Base-by-base conservation (phyloP, 2,888 invertebrate genomes). In the Nomada ferruginata region DNA sequence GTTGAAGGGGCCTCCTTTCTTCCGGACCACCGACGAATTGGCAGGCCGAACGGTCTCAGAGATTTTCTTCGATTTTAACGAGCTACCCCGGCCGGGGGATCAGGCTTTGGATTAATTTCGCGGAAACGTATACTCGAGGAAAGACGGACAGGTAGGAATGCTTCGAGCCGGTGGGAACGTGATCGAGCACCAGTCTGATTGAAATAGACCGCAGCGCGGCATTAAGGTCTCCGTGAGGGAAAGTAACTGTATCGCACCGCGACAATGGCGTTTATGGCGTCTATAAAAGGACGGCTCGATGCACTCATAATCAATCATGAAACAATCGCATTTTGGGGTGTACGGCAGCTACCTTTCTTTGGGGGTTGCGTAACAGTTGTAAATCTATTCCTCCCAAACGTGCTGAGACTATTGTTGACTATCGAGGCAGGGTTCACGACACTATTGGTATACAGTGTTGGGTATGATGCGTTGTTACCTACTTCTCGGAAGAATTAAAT, bases 1-100 rank as follows among this genome's bases (percentile, higher is more conserved):
- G 70, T 74, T 70, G 36, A 69, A 66, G n/a, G 29, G 71, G 60
- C 50, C 66, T n/a, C 50, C 60, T 70, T 60, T 50, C 23, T 11
- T 15, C 3, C 13, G 61, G 66, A 78, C 73, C 72, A 66, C 53
- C 70, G 70, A 66, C 26, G 60, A 13, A 44, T 15, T 59, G 36
- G 26, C n/a, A 0, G 0, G 7, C 7, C 7, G 29, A 29, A 29
- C 29, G 36, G 36, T 1, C 36, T 5, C 7, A 7, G 36, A 36
- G 36, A 36, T 36, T 36, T 36, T 5, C 36, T 7, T 36, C 7
- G 36, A 36, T 36, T 36, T 36, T 36, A 36, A 36, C 36, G 36
- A 36, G 36, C 36, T 5, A 36, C 36, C 36, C 36, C 1, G 36
- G 7, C 36, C 36, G 36, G 36, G 36, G 36, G 36, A 29, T 36